Percentiles rank a stretch among this genome's conserved stretches.
Evolutionary conservation across 2,797 vertebrate genomes (phyloP).

Genomic region (Sebastes vulpes): DNA sequence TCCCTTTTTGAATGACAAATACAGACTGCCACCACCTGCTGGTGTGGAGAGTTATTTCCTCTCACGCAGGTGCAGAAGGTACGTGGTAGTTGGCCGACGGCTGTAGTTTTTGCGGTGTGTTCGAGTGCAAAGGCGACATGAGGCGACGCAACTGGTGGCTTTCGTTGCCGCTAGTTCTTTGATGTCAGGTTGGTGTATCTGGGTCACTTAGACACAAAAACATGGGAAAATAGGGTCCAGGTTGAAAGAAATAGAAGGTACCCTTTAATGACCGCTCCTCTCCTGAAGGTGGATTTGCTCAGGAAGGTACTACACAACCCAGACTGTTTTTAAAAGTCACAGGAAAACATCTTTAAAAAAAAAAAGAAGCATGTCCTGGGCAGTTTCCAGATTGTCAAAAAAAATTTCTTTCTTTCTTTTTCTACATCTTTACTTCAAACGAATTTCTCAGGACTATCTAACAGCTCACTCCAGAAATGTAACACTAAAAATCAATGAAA

Average conservation of each 20-base stretch:
- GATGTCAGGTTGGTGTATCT: no score
- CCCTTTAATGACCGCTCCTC: background rate
- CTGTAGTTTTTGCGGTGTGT: no score
- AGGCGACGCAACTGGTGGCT: no score
- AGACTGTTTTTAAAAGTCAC: background rate
- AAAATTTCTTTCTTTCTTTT: background rate
- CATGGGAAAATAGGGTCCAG: no score
- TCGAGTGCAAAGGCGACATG: no score
- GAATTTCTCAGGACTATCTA: constrained; percentile 3
- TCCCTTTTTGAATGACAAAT: no score
- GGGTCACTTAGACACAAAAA: no score
- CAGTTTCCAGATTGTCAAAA: constrained; percentile 5
- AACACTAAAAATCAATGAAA: constrained; percentile 36
- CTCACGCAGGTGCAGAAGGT: no score
- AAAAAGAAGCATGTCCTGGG: background rate
- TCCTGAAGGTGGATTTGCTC: background rate
- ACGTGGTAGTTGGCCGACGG: no score
- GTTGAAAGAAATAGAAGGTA: background rate
- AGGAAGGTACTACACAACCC: background rate
- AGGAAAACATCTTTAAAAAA: background rate
- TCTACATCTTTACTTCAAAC: constrained; percentile 5
- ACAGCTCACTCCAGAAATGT: constrained; percentile 35
- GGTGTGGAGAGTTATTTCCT: no score
- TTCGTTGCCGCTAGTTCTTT: no score
- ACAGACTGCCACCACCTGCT: no score